A percentile compares a stretch with the other conserved stretches of the same genome.
Conservation (phyloP, 2,797 vertebrate genomes). For the Chloroceryle inda region DNA sequence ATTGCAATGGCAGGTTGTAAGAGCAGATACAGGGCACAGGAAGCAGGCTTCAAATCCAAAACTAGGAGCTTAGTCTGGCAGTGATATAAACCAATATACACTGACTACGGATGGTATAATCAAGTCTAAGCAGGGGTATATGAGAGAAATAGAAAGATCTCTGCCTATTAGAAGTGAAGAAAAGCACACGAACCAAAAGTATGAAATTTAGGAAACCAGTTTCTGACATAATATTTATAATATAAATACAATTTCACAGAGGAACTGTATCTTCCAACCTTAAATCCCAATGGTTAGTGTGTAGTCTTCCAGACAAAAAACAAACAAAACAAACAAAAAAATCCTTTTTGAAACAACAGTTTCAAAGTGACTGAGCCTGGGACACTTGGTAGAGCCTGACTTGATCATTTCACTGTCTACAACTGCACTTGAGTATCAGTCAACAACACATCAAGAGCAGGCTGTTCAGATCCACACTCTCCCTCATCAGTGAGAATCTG, state of each 20-base stretch:
- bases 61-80: neutral
- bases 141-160: neutral
- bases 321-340: neutral
- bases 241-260: neutral
- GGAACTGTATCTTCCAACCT: neutral
- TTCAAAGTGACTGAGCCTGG: neutral
- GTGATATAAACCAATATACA: neutral
- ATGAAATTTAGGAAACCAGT: neutral
- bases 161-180: neutral
- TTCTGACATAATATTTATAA: neutral
- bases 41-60: neutral
- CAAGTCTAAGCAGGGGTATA: neutral
- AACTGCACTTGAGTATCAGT: neutral
- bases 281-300: neutral
- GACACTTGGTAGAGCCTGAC: neutral
- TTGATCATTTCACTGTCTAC: neutral
- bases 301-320: neutral
- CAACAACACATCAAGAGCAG: neutral
- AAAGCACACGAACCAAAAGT: neutral
- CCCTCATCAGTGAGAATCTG: neutral
- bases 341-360: neutral
- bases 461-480: neutral
- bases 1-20: neutral
- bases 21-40: neutral
- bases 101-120: neutral